A percentile compares a stretch with the other conserved stretches of the same genome.
phyloP scores from a whole-genome alignment of 2,113 vertebrate genomes.

The Arothron firmamentum region DNA sequence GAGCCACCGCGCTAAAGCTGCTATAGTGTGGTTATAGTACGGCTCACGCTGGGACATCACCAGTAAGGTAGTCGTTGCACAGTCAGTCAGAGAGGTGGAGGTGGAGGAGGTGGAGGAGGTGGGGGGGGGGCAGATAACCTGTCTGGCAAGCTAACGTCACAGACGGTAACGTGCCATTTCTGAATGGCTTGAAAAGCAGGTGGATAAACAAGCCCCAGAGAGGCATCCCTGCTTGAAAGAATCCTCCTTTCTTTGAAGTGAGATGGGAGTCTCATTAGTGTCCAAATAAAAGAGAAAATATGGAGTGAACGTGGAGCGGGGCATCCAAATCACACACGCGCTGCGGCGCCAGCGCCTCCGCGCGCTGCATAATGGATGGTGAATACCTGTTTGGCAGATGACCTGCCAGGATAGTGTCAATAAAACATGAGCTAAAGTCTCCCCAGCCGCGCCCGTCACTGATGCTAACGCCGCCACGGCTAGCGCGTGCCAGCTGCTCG shows the following conservation, averaged over 20 bases:
- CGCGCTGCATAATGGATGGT: conserved; percentile 58
- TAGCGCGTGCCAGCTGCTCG: too few species aligned
- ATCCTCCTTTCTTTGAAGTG: conserved; percentile 46
- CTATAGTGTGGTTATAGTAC: too few species aligned
- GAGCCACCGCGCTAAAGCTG: conserved; percentile 57
- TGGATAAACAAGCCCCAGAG: conserved; percentile 48
- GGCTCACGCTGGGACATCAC: conserved; percentile 51
- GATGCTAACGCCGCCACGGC: conserved; percentile 44
- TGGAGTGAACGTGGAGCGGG: conserved; percentile 37
- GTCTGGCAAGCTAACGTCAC: neutral
- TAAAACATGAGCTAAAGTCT: conserved; percentile 67
- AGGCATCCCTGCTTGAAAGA: conserved; percentile 48
- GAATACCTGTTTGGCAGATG: conserved; percentile 31
- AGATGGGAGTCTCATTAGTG: conserved; percentile 48
- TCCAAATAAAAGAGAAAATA: conserved; percentile 46
- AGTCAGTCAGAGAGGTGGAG: conserved; percentile 47
- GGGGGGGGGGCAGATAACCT: neutral
- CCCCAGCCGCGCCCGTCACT: conserved; percentile 40
- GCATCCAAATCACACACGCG: conserved; percentile 33
- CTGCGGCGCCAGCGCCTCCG: conserved; percentile 9
- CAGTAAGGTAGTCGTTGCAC: conserved; percentile 52
- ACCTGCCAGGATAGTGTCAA: conserved; percentile 62
- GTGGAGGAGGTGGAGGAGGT: neutral
- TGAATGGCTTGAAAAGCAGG: conserved; percentile 31
- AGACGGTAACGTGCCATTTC: conserved; percentile 16